phyloP scores from a whole-genome alignment of 2,113 vertebrate genomes.

The Recurvirostra avosetta region DNA sequence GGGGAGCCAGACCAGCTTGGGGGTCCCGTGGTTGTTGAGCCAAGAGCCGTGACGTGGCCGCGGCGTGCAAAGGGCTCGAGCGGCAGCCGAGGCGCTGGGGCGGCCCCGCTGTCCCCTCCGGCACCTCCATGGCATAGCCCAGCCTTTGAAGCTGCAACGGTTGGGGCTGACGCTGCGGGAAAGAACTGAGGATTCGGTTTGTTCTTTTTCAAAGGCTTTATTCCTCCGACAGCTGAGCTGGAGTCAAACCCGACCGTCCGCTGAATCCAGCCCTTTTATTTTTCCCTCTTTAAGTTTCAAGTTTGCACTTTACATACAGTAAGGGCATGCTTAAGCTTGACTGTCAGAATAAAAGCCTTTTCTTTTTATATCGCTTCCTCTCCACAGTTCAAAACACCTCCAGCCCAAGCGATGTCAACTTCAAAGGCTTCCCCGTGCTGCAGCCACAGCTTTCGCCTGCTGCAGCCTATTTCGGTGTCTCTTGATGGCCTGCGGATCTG shows the following conservation, averaged over 20 bases:
- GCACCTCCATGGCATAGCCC: neutral
- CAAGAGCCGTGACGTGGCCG: neutral
- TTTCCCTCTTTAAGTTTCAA: neutral
- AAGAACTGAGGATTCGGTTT: conserved; percentile 22
- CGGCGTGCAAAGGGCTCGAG: neutral
- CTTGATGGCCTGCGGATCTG: neutral
- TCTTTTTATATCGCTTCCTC: neutral
- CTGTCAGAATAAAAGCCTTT: conserved; percentile 60
- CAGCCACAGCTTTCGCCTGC: neutral
- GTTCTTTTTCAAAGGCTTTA: conserved; percentile 58
- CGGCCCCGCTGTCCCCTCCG: rapidly evolving
- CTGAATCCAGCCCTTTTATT: conserved; percentile 53
- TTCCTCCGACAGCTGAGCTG: conserved; percentile 33
- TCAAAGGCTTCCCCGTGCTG: neutral
- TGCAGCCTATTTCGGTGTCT: neutral
- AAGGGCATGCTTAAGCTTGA: conserved; percentile 38
- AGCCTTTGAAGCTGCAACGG: conserved; percentile 25
- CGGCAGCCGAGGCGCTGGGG: neutral
- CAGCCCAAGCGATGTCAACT: conserved; percentile 3
- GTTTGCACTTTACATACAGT: conserved; percentile 10
- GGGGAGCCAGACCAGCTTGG: neutral
- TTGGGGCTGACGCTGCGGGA: neutral
- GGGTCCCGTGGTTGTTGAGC: rapidly evolving
- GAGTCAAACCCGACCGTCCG: neutral
- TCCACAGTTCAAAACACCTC: conserved; percentile 31